phyloP scores from a whole-genome alignment of 2,888 invertebrate species.

The Hydroisotoma schaefferi region DNA sequence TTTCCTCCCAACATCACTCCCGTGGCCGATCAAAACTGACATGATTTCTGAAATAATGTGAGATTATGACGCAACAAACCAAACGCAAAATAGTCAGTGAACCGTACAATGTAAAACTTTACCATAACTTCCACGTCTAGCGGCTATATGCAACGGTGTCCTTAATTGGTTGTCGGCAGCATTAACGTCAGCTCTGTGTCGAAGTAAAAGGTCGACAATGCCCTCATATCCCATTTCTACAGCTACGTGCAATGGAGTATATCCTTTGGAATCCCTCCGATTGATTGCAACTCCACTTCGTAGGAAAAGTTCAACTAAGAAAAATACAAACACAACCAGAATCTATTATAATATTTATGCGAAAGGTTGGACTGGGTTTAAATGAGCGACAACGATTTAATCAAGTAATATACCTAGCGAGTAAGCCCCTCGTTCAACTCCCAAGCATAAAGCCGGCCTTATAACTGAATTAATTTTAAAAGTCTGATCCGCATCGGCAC shows the following conservation, averaged over 20 bases:
- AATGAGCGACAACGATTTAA: not conserved
- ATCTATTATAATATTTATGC: not conserved
- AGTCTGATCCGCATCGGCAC: slow-evolving; percentile 46
- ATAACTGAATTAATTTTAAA: slow-evolving; percentile 44
- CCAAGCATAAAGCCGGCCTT: slow-evolving; percentile 42
- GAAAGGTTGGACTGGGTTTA: not conserved
- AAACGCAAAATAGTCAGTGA: not conserved
- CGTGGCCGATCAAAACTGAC: slow-evolving; percentile 29
- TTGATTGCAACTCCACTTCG: slow-evolving; percentile 43
- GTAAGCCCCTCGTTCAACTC: slow-evolving; percentile 41
- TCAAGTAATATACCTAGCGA: slow-evolving; percentile 19
- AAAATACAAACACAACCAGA: not conserved
- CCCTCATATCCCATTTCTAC: slow-evolving; percentile 44
- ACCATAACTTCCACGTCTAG: slow-evolving; percentile 33
- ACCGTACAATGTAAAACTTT: slow-evolving; percentile 2
- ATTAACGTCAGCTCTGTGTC: slow-evolving; percentile 43
- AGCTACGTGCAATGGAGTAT: slow-evolving; percentile 37
- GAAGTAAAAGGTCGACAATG: slow-evolving; percentile 37
- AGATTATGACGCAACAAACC: not conserved
- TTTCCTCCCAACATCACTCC: slow-evolving; percentile 41
- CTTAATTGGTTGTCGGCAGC: slow-evolving; percentile 38
- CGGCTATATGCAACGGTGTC: slow-evolving; percentile 42
- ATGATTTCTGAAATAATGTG: slow-evolving; percentile 14
- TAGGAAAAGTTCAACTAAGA: slow-evolving; percentile 43
- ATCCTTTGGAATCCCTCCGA: slow-evolving; percentile 41